A percentile compares a stretch with the other conserved stretches of the same genome.
Evolutionary conservation across 1,140 invertebrate genomes (phyloP).

Genomic region (Lordiphosa clarofinis): DNA sequence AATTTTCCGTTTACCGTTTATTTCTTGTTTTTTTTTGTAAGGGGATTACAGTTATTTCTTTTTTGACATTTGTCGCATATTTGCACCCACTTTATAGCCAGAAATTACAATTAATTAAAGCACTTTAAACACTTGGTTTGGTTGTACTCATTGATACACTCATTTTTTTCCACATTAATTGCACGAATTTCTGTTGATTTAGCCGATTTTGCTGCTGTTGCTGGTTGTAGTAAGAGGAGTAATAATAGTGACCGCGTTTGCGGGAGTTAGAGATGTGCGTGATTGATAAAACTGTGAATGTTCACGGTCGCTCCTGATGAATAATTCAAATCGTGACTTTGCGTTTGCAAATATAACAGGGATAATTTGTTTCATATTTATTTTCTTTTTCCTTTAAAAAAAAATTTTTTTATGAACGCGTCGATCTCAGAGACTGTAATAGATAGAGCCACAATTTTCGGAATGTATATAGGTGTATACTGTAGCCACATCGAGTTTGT

Average conservation of each 20-base stretch:
- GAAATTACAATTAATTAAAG: constrained; percentile 1
- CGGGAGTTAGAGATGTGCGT: too few relatives aligned
- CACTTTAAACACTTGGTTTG: constrained; percentile 18
- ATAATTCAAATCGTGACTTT: too few relatives aligned
- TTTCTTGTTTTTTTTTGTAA: neutral
- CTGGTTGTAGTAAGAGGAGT: constrained; percentile 1
- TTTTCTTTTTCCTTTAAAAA: too few relatives aligned
- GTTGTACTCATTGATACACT: constrained; percentile 7
- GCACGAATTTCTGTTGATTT: constrained; percentile 1
- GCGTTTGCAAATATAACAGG: too few relatives aligned
- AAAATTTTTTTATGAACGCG: too few relatives aligned
- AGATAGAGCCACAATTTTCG: too few relatives aligned
- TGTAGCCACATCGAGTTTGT: too few relatives aligned
- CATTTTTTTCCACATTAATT: constrained; percentile 25
- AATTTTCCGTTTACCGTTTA: constrained; percentile 27
- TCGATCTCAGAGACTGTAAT: too few relatives aligned
- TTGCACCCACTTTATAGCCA: constrained; percentile 29
- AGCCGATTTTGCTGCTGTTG: constrained; percentile 1
- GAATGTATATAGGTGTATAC: too few relatives aligned
- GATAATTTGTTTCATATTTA: too few relatives aligned
- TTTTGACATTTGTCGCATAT: constrained; percentile 45
- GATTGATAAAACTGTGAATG: too few relatives aligned
- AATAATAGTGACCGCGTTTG: neutral
- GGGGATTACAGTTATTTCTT: constrained; percentile 27
- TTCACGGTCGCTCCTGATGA: too few relatives aligned